A percentile compares a stretch with the other conserved stretches of the same genome.
Conservation (phyloP, 2,113 vertebrate genomes). For the Mixornis gularis region DNA sequence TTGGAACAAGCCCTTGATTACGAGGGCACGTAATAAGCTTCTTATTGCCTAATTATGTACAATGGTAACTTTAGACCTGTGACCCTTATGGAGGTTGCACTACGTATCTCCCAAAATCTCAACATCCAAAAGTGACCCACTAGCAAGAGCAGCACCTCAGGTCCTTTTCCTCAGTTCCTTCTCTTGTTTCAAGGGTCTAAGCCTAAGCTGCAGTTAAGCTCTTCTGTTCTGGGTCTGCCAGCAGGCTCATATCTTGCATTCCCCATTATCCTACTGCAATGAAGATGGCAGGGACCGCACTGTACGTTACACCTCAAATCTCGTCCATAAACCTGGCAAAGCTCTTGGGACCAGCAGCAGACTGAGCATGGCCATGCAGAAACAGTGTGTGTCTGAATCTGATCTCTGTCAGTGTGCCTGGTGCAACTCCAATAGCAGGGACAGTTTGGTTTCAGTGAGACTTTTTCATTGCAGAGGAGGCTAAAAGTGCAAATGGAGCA, state of each 20-base stretch:
- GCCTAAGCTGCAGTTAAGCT: background rate
- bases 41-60: constrained; percentile 26
- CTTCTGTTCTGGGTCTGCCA: background rate
- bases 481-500: background rate
- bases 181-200: background rate
- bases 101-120: background rate
- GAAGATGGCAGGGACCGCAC: accelerated
- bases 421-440: background rate
- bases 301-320: background rate
- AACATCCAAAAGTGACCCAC: background rate
- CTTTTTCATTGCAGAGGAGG: background rate
- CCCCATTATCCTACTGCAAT: background rate
- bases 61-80: constrained; percentile 11
- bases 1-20: constrained; percentile 23
- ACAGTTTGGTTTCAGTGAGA: background rate
- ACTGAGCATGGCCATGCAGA: background rate
- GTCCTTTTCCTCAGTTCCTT: background rate
- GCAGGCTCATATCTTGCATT: background rate
- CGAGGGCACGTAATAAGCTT: background rate
- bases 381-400: background rate
- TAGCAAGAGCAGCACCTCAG: background rate
- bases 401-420: background rate
- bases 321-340: background rate
- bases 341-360: background rate
- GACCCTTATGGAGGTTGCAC: background rate